phyloP scores from a whole-genome alignment of 1,140 invertebrate species.

The Scaptomyza pallida region DNA sequence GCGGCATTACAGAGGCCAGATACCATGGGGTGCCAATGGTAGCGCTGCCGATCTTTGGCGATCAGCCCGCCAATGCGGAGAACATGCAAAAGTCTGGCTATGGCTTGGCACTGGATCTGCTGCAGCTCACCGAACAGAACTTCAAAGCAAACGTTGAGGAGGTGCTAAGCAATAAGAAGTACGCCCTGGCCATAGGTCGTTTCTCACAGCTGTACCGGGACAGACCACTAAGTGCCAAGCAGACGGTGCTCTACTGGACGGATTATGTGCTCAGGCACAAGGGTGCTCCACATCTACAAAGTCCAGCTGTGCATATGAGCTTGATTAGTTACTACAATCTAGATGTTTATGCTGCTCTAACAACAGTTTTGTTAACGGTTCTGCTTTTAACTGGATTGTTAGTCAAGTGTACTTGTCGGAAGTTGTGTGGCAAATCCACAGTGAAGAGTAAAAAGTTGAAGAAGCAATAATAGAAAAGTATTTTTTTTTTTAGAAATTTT shows the following conservation, averaged over 20 bases:
- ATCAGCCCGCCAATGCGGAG: conserved; percentile 87
- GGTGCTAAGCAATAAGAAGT: conserved; percentile 55
- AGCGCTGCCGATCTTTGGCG: conserved; percentile 88
- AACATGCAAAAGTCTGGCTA: conserved; percentile 84
- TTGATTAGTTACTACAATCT: conserved; percentile 51
- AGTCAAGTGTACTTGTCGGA: conserved; percentile 2
- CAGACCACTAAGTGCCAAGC: conserved; percentile 64
- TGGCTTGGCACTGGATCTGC: conserved; percentile 82
- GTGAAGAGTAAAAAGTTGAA: conserved; percentile 20
- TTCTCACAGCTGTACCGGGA: conserved; percentile 77
- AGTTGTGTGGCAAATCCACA: conserved; percentile 3
- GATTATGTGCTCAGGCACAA: conserved; percentile 84
- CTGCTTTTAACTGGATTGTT: conserved; percentile 11
- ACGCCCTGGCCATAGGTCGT: conserved; percentile 38
- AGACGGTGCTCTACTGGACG: conserved; percentile 72
- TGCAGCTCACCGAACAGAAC: conserved; percentile 75
- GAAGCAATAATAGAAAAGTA: conserved; percentile 11
- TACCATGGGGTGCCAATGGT: conserved; percentile 89
- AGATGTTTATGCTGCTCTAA: conserved; percentile 62
- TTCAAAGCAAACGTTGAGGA: conserved; percentile 62
- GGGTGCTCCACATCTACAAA: conserved; percentile 84
- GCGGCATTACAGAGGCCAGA: conserved; percentile 89
- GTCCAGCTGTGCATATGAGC: conserved; percentile 74
- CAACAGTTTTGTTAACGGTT: background rate
- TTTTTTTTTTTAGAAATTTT: too few species aligned